Conservation (phyloP, 2,888 invertebrate genomes). For the Sinelater perroti region DNA sequence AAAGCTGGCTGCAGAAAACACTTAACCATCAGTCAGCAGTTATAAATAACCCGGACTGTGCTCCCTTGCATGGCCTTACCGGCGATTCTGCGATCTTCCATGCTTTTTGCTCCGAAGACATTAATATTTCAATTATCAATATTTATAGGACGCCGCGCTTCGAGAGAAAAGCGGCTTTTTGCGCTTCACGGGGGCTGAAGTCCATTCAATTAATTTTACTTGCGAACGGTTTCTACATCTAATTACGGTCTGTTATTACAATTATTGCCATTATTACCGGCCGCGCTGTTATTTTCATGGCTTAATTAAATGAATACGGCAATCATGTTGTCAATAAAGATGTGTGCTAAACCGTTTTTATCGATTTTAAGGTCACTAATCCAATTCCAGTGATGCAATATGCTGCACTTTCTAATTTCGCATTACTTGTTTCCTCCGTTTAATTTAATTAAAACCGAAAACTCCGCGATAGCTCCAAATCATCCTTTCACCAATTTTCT, state of each 20-base stretch:
- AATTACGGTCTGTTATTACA: background rate
- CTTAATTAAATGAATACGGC: constrained; percentile 7
- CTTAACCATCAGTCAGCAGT: constrained; percentile 12
- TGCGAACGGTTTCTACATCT: background rate
- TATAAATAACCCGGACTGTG: constrained; percentile 23
- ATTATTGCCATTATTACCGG: too few relatives aligned
- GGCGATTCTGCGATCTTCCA: constrained; percentile 14
- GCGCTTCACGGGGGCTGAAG: background rate
- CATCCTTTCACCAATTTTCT: too few relatives aligned
- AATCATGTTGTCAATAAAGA: constrained; percentile 13
- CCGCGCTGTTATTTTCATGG: too few relatives aligned
- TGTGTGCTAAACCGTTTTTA: background rate
- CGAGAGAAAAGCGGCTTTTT: constrained; percentile 2
- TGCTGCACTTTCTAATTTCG: too few relatives aligned
- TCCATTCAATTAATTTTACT: background rate
- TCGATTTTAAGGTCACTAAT: background rate
- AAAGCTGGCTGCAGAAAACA: constrained; percentile 17
- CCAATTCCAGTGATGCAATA: background rate
- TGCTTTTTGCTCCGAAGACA: background rate
- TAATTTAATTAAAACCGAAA: constrained; percentile 34
- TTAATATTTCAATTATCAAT: constrained; percentile 12
- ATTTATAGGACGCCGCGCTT: background rate
- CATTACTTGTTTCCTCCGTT: too few relatives aligned
- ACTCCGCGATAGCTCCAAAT: too few relatives aligned
- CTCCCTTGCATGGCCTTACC: constrained; percentile 1